Conservation (phyloP, 2,888 invertebrate species). For the Ethmia dodecea region DNA sequence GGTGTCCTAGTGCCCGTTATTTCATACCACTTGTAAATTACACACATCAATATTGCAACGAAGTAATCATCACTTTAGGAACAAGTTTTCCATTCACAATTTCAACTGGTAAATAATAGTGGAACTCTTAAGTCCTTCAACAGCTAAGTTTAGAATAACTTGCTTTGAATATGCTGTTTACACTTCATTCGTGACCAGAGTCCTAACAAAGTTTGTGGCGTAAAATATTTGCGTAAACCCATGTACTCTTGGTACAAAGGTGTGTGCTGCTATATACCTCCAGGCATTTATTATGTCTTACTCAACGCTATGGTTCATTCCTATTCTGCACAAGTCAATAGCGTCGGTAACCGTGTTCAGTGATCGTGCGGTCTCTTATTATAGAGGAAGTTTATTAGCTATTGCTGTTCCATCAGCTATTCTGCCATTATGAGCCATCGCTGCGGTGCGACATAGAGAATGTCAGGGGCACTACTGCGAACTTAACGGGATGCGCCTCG, state of each 20-base stretch:
- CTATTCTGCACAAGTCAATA: constrained; percentile 8
- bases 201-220: too few relatives aligned
- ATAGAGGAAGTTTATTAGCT: constrained; percentile 35
- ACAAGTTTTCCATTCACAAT: too few relatives aligned
- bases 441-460: constrained; percentile 28
- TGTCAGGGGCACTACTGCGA: neutral
- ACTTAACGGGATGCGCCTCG: neutral
- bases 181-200: too few relatives aligned
- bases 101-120: too few relatives aligned
- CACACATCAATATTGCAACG: constrained; percentile 12
- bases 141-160: too few relatives aligned
- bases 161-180: too few relatives aligned
- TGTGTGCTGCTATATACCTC: too few relatives aligned
- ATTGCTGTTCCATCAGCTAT: constrained; percentile 52
- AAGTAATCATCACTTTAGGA: neutral
- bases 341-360: constrained; percentile 27
- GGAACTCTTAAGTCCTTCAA: too few relatives aligned
- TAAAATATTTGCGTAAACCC: too few relatives aligned
- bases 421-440: constrained; percentile 51
- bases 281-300: constrained; percentile 1
- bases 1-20: constrained; percentile 13
- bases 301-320: constrained; percentile 7
- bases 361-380: constrained; percentile 50
- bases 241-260: too few relatives aligned
- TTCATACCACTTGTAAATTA: constrained; percentile 12